A percentile compares a stretch with the other conserved stretches of the same genome.
Evolutionary conservation across 2,113 vertebrate genomes (phyloP).

Genomic region (Acrocephalus kingi): DNA sequence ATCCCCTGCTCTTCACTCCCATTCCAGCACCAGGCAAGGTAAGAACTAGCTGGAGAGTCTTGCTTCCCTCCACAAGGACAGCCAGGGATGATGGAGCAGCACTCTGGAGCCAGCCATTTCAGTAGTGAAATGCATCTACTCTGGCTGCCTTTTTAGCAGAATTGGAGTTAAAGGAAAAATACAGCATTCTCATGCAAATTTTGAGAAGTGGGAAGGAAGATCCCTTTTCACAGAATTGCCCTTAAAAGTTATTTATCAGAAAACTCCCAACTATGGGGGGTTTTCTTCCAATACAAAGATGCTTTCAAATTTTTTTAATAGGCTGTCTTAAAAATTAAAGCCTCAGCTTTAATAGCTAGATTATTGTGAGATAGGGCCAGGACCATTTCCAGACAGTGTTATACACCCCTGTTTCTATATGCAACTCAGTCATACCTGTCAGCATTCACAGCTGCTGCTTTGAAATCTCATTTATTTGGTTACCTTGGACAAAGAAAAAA

Average conservation of each 20-base stretch:
- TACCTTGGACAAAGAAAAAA: not conserved
- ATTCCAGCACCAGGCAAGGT: not conserved
- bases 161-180: not conserved
- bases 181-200: not conserved
- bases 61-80: not conserved
- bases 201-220: not conserved
- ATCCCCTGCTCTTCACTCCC: not conserved
- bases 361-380: not conserved
- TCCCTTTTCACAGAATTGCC: not conserved
- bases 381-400: not conserved
- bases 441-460: not conserved
- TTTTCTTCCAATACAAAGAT: not conserved
- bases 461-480: not conserved
- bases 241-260: not conserved
- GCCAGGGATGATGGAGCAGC: not conserved
- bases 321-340: not conserved
- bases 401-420: not conserved
- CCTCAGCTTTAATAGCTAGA: not conserved
- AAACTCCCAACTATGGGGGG: fast-evolving
- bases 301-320: not conserved
- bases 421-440: not conserved
- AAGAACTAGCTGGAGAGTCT: not conserved
- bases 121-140: not conserved
- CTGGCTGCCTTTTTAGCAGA: not conserved
- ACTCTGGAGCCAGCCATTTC: not conserved